Base-by-base conservation (phyloP, 2,888 invertebrate species). In the Ophraella communa region DNA sequence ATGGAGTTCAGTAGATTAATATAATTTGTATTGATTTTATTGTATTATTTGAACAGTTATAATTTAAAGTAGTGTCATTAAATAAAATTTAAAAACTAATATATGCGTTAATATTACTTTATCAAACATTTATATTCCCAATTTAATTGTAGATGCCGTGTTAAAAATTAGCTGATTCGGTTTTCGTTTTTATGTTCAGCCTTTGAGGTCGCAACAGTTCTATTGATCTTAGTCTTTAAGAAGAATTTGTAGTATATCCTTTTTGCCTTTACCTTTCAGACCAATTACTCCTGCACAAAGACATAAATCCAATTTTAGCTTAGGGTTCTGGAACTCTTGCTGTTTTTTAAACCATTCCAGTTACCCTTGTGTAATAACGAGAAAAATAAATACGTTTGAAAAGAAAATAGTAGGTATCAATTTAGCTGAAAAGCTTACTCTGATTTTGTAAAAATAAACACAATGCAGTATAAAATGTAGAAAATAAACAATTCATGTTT, bases 251-350 rank as follows among this genome's bases (percentile, higher is more conserved):
- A 30, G 11, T 14, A 18, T 33, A 54, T 54, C 18, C 18, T 24
- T 39, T 39, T 54, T 33, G 35, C 54, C 23, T 54, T 39, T 54
- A 21, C 39, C 39, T 54, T 54, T 39, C 17, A n/a, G 39, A 39
- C 54, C 54, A 54, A 54, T 54, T 54, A 54, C 54, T 35, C 18
- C 21, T 23, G 23, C 54, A 35, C 39, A 14, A 39, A 39, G 20
- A 54, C 54, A 54, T 54, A 54, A 54, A 54, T 54, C 54, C 39
- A 23, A 39, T 54, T 54, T 54, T 18, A 8, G 35, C 8, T 14
- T 10, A n/a, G 21, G 54, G 14, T 4, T 39, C 33, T 54, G 7
- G 17, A 54, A 39, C 54, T 10, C 35, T 24, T 24, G 49, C 17
- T 49, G 24, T 23, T 49, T 49, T n/a, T 49, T 27, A 49, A 17